Conservation (phyloP, 1,140 invertebrate species). For the Nilaparvata lugens region DNA sequence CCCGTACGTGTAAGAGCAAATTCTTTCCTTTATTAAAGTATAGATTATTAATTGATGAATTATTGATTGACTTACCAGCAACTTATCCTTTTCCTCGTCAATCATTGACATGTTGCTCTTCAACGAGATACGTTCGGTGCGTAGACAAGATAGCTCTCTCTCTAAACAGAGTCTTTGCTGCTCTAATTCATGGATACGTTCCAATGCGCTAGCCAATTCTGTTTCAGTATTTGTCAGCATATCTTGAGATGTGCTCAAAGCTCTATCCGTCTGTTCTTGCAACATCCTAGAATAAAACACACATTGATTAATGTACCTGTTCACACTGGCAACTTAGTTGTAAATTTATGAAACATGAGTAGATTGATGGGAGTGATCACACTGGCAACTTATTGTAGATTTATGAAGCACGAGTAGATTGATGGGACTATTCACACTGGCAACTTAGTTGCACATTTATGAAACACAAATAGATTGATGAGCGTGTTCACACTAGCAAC, state of each 20-base stretch:
- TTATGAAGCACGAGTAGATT: constrained; percentile 1
- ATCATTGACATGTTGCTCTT: constrained; percentile 42
- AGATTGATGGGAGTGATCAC: too few relatives aligned
- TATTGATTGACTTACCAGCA: constrained; percentile 35
- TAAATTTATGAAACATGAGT: too few relatives aligned
- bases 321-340: too few relatives aligned
- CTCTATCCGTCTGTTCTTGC: constrained; percentile 51
- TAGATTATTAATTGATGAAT: neutral
- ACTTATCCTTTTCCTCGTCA: constrained; percentile 49
- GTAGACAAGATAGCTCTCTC: constrained; percentile 27
- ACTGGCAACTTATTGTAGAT: neutral
- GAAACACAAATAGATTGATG: too few relatives aligned
- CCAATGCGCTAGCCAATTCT: constrained; percentile 42
- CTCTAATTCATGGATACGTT: constrained; percentile 42
- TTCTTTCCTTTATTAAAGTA: too few relatives aligned
- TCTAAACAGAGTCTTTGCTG: constrained; percentile 44
- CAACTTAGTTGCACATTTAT: too few relatives aligned
- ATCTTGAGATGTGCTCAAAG: constrained; percentile 44
- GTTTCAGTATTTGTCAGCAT: constrained; percentile 43
- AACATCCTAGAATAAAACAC: constrained; percentile 37
- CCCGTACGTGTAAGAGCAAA: too few relatives aligned
- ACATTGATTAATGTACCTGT: too few relatives aligned
- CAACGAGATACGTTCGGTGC: constrained; percentile 45
- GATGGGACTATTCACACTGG: too few relatives aligned
- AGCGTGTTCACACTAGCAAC: too few relatives aligned